Evolutionary conservation across 2,888 invertebrate species (phyloP).

Genomic region (Elegia similella): DNA sequence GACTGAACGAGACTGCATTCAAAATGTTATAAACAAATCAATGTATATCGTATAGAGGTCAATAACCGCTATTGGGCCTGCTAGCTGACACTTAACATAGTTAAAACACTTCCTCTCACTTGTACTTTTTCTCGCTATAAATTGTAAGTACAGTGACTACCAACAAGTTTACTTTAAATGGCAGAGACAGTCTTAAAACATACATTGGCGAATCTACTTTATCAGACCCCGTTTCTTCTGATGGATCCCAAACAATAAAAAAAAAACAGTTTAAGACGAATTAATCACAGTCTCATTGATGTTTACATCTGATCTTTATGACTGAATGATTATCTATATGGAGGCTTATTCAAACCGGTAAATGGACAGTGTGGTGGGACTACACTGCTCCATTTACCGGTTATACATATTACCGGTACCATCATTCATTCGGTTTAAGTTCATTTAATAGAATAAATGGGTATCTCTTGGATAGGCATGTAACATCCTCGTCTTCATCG

Average conservation of each 20-base stretch:
- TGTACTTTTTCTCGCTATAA: slow-evolving; percentile 15
- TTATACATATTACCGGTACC: too few relatives aligned
- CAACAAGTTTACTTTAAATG: slow-evolving; percentile 38
- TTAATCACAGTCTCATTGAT: too few relatives aligned
- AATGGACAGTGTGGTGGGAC: too few relatives aligned
- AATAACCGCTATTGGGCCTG: not conserved
- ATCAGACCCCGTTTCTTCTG: not conserved
- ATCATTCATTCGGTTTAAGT: too few relatives aligned
- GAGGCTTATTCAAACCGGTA: too few relatives aligned
- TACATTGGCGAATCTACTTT: slow-evolving; percentile 28
- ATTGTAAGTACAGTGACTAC: slow-evolving; percentile 38
- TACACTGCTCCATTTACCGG: too few relatives aligned
- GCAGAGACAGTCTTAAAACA: slow-evolving; percentile 54
- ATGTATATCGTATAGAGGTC: not conserved
- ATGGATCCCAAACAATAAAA: not conserved
- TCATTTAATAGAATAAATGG: too few relatives aligned
- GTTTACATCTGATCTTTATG: too few relatives aligned
- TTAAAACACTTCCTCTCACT: not conserved
- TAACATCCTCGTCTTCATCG: too few relatives aligned
- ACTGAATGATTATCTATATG: too few relatives aligned
- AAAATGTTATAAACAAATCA: not conserved
- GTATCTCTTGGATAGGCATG: too few relatives aligned
- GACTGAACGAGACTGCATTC: too few relatives aligned
- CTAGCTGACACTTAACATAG: not conserved
- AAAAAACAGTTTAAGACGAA: not conserved